Conservation (phyloP, 2,797 vertebrate species). For the Sparidentex hasta region DNA sequence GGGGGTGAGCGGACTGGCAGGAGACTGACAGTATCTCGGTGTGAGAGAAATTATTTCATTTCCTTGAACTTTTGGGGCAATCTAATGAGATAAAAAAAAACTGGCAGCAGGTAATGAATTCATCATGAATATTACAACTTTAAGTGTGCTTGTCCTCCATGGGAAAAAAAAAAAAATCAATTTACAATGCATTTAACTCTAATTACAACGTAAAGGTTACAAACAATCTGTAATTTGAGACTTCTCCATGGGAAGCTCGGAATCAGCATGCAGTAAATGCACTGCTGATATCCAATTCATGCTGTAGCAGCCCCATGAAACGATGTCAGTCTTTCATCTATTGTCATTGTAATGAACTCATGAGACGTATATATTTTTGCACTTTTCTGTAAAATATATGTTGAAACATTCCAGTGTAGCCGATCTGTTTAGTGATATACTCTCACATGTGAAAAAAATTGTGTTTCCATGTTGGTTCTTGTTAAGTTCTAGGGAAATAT, state of each 20-base stretch:
- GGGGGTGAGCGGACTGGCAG: not conserved
- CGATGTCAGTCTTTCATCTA: not conserved
- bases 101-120: conserved; percentile 16
- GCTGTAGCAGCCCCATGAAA: not conserved
- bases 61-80: conserved; percentile 3
- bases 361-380: not conserved
- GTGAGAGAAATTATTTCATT: conserved; percentile 3
- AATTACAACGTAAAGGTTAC: not conserved
- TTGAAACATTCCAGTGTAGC: not conserved
- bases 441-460: not conserved
- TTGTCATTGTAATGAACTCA: not conserved
- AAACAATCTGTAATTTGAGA: not conserved
- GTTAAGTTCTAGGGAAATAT: conserved; percentile 9
- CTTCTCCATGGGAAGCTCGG: not conserved
- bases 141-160: not conserved
- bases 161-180: conserved; percentile 1
- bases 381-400: not conserved
- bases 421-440: not conserved
- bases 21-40: not conserved
- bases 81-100: conserved; percentile 6
- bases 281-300: conserved; percentile 2
- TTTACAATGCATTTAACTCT: not conserved
- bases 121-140: not conserved
- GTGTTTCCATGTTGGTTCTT: not conserved
- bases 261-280: not conserved